Evolutionary conservation across 2,797 vertebrate species (phyloP).

Genomic region (Kryptolebias ocellatus): DNA sequence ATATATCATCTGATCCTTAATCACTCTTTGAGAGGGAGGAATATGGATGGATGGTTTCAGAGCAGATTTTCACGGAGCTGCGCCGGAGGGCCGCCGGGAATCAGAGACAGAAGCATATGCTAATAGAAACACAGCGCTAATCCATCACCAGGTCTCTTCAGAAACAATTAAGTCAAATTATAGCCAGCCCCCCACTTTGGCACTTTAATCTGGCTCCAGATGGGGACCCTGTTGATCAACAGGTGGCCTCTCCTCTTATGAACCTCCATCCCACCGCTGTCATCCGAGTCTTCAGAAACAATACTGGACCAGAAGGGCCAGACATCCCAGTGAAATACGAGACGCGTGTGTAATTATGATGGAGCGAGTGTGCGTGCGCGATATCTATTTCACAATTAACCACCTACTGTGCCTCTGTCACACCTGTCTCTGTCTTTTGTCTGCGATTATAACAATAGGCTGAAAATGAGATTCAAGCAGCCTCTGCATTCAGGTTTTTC

Average conservation of each 20-base stretch:
- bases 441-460: constrained; percentile 35
- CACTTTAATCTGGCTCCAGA: constrained; percentile 75
- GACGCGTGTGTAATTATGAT: constrained; percentile 57
- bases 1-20: constrained; percentile 31
- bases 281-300: constrained; percentile 72
- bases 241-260: constrained; percentile 76
- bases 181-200: constrained; percentile 39
- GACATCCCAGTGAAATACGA: constrained; percentile 52
- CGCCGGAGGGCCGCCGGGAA: constrained; percentile 38
- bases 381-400: constrained; percentile 66
- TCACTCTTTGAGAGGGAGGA: constrained; percentile 14
- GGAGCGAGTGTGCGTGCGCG: constrained; percentile 14
- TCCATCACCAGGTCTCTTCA: constrained; percentile 66
- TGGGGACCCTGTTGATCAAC: constrained; percentile 77
- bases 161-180: constrained; percentile 78
- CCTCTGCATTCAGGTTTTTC: neutral
- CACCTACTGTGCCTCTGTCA: constrained; percentile 43
- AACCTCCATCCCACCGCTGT: constrained; percentile 69
- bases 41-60: constrained; percentile 49
- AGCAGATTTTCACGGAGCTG: constrained; percentile 38
- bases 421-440: constrained; percentile 62
- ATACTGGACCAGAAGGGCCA: constrained; percentile 41
- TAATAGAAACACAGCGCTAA: constrained; percentile 63
- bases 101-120: constrained; percentile 43
- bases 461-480: constrained; percentile 15